Evolutionary conservation across 1,140 invertebrate species (phyloP).

Genomic region (Drosophila repletoides): DNA sequence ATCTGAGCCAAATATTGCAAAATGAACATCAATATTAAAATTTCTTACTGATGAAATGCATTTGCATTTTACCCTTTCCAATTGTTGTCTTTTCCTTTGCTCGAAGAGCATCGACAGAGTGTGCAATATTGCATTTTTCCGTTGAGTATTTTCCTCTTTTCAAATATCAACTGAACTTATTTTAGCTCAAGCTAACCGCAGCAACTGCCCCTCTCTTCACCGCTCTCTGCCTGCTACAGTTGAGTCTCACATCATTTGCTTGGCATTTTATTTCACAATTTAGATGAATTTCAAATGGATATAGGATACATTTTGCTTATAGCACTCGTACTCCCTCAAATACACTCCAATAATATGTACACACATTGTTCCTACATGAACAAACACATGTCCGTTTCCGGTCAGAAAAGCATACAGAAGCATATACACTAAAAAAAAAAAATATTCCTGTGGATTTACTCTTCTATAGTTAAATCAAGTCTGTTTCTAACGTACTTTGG

Average conservation of each 20-base stretch:
- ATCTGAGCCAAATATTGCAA: too few species aligned
- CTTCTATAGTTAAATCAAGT: too few species aligned
- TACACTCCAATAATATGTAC: not conserved
- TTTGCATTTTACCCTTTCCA: constrained; percentile 14
- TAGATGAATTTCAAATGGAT: constrained; percentile 34
- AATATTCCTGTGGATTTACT: too few species aligned
- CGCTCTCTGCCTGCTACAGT: too few species aligned
- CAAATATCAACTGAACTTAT: constrained; percentile 5
- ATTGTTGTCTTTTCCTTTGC: constrained; percentile 3
- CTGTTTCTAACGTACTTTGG: too few species aligned
- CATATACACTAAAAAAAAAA: too few species aligned
- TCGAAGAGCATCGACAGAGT: not conserved
- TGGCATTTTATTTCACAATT: constrained; percentile 42
- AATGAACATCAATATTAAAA: not conserved
- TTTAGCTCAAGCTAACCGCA: constrained; percentile 21
- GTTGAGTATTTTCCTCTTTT: not conserved
- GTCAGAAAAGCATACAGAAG: not conserved
- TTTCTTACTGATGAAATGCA: constrained; percentile 2
- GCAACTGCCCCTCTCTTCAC: not conserved
- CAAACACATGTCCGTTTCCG: constrained; percentile 27
- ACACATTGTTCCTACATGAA: constrained; percentile 21
- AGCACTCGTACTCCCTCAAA: too few species aligned
- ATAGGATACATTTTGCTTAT: constrained; percentile 35
- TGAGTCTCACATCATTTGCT: constrained; percentile 35
- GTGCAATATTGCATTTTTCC: constrained; percentile 15